Conservation (phyloP, 2,113 vertebrate species). For the cat (Felis catus) region DNA sequence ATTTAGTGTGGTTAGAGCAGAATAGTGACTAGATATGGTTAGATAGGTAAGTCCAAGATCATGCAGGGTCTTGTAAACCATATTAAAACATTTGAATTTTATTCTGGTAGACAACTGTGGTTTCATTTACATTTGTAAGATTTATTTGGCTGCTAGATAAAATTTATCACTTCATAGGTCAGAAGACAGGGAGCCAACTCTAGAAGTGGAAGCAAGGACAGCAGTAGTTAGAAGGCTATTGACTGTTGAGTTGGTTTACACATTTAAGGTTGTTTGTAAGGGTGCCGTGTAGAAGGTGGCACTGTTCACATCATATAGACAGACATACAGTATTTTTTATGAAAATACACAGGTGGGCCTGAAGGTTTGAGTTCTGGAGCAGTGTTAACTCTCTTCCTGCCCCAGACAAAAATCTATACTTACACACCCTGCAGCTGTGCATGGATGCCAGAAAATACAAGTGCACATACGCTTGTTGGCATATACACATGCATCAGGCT, state of each 20-base stretch:
- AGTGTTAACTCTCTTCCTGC: neutral
- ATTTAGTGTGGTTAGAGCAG: neutral
- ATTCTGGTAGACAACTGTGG: neutral
- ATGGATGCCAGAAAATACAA: neutral
- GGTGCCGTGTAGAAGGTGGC: neutral
- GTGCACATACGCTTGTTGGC: neutral
- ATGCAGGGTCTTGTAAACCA: neutral
- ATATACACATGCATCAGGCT: neutral
- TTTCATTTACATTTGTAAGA: constrained; percentile 38
- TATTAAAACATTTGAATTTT: constrained; percentile 5
- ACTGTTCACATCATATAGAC: neutral
- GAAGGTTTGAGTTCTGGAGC: neutral
- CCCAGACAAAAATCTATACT: neutral
- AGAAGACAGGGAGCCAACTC: neutral
- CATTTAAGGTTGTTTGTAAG: neutral
- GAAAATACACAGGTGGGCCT: neutral
- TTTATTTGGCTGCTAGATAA: neutral
- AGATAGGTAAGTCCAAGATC: neutral
- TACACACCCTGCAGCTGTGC: neutral
- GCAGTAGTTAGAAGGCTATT: neutral
- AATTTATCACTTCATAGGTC: neutral
- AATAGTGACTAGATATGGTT: neutral
- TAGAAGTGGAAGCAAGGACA: neutral
- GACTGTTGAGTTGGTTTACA: neutral
- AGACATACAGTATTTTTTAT: neutral